Base-by-base conservation (phyloP, 2,888 invertebrate genomes). In the Morpho achilles region DNA sequence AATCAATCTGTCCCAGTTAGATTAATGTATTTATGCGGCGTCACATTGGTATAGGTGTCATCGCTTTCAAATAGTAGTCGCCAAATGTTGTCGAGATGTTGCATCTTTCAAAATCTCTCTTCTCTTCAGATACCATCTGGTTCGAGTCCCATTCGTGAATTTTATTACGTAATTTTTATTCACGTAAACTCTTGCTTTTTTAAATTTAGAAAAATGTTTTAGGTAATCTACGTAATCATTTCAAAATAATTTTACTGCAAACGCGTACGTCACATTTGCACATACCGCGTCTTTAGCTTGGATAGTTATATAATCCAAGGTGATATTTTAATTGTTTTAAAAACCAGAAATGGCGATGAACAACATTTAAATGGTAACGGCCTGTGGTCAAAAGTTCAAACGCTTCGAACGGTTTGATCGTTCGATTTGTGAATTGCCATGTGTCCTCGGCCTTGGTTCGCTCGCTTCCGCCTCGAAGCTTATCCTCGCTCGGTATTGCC, bases 401-500 rank as follows among this genome's bases (percentile, higher is more conserved):
- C 74, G 76, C 77, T 77, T 76, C 77, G 32, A 74, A 80, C 73
- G 71, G 72, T 71, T 75, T 72, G 73, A 75, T 74, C 74, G 78
- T 78, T 79, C 60, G 76, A 79, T 82, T 82, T 78, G 79, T 83
- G 86, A 85, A 88, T 87, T 84, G 83, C 77, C 76, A 77, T 72
- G 73, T 80, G 88, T 84, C 88, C 87, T 87, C 87, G 88, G 82
- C 89, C 88, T 90, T 83, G 89, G 79, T 75, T 72, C 72, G 69
- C 68, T 73, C 74, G 80, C 88, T 89, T 90, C 89, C 89, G 89
- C 84, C 73, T 89, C 74, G 78, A 74, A 78, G 81, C 80, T 84
- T 90, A 88, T 88, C 87, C 89, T 88, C 86, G 87, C 84, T 80
- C 74, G 68, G 77, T 73, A 74, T 75, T 82, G 82, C 83, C 84